A percentile compares a stretch with the other conserved stretches of the same genome.
Conservation (phyloP, 2,888 invertebrate genomes). For the Chymomyza fuscimana region DNA sequence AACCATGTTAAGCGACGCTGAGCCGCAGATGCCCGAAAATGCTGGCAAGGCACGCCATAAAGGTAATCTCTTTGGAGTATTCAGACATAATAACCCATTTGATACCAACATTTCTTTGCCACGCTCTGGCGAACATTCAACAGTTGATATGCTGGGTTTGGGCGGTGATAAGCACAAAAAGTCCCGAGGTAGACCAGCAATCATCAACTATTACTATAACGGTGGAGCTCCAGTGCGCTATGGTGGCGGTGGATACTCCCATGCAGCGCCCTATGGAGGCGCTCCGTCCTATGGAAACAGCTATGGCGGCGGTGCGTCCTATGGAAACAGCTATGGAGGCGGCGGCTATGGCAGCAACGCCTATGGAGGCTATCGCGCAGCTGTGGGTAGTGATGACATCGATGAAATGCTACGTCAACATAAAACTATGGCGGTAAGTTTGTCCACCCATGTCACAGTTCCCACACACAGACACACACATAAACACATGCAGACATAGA, state of each 20-base stretch:
- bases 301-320: constrained; percentile 41
- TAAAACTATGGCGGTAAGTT: constrained; percentile 64
- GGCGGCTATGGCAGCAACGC: constrained; percentile 33
- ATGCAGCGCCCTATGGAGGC: constrained; percentile 35
- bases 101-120: constrained; percentile 33
- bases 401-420: constrained; percentile 67
- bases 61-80: constrained; percentile 77
- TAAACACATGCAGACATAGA: constrained; percentile 28
- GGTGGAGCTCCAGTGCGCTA: constrained; percentile 13
- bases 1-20: constrained; percentile 46
- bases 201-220: constrained; percentile 63
- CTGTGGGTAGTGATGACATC: constrained; percentile 67
- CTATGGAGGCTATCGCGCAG: constrained; percentile 63
- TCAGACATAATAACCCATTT: constrained; percentile 48
- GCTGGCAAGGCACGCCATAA: constrained; percentile 60
- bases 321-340: constrained; percentile 51
- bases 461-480: constrained; percentile 16
- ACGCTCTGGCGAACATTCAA: constrained; percentile 26
- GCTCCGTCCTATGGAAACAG: neutral
- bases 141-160: constrained; percentile 48
- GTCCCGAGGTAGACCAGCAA: constrained; percentile 28
- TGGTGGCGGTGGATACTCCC: constrained; percentile 25
- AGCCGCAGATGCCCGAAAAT: constrained; percentile 64
- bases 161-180: constrained; percentile 55
- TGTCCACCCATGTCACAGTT: constrained; percentile 15